phyloP scores from a whole-genome alignment of 2,797 vertebrate species.

The Pipistrellus nathusii region DNA sequence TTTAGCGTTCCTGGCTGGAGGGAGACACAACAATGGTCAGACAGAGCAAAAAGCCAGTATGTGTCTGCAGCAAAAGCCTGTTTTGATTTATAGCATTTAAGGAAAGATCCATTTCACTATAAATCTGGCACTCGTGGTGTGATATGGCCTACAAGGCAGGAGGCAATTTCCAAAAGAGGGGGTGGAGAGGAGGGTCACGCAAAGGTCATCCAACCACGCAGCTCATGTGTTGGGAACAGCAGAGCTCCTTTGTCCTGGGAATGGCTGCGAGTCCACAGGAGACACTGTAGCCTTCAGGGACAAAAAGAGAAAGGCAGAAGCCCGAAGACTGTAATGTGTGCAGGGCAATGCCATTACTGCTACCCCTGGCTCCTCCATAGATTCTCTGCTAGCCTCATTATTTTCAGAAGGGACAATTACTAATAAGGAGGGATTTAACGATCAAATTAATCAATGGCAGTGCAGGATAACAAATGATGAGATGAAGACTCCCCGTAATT shows the following conservation, averaged over 20 bases:
- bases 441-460: constrained; percentile 72
- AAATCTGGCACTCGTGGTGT: constrained; percentile 46
- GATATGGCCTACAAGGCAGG: constrained; percentile 43
- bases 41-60: neutral
- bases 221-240: neutral
- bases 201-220: constrained; percentile 36
- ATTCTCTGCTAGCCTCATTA: constrained; percentile 59
- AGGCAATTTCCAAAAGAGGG: constrained; percentile 67
- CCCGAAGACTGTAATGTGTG: neutral
- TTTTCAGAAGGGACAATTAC: constrained; percentile 72
- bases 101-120: constrained; percentile 64
- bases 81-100: constrained; percentile 69
- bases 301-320: neutral
- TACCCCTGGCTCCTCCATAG: neutral
- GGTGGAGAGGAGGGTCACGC: constrained; percentile 55
- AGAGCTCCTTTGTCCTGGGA: neutral
- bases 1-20: neutral
- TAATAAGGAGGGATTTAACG: constrained; percentile 74
- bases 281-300: neutral
- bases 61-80: constrained; percentile 15
- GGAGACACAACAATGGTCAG: neutral
- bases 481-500: constrained; percentile 53
- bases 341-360: neutral
- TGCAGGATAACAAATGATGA: constrained; percentile 41
- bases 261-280: neutral